Conservation (phyloP, 2,888 invertebrate species). For the Pachycephus smyrnensis region DNA sequence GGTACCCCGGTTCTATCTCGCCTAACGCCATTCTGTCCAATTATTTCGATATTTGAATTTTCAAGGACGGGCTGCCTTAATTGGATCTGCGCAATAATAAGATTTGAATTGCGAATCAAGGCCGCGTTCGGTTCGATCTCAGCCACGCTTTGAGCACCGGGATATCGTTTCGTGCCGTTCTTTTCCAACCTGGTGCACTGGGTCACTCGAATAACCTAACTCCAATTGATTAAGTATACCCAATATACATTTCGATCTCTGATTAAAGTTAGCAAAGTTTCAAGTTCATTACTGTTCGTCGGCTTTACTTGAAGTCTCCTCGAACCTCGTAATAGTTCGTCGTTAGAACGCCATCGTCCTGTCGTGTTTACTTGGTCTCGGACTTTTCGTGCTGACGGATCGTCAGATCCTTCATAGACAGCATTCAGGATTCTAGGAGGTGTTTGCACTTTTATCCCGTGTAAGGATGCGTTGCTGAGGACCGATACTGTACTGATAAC, state of each 20-base stretch:
- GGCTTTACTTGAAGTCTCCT: background rate
- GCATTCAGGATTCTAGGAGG: background rate
- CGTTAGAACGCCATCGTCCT: background rate
- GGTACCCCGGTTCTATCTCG: constrained; percentile 37
- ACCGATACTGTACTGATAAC: background rate
- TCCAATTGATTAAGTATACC: background rate
- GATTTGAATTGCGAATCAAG: constrained; percentile 60
- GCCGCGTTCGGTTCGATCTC: constrained; percentile 20
- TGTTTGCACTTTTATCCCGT: background rate
- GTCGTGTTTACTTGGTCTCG: background rate
- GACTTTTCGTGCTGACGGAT: background rate
- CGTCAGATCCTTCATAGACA: background rate
- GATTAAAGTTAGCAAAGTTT: background rate
- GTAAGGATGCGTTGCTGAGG: background rate
- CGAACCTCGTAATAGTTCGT: background rate
- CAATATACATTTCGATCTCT: background rate
- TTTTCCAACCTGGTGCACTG: background rate
- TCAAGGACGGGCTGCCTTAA: constrained; percentile 53
- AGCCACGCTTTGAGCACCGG: constrained; percentile 7
- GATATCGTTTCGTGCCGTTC: constrained; percentile 1
- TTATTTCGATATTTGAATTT: constrained; percentile 57
- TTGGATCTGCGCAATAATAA: constrained; percentile 58
- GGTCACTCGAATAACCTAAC: background rate
- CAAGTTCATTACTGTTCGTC: background rate
- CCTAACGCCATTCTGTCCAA: constrained; percentile 43